Conservation (phyloP, 2,888 invertebrate genomes). For the Pachycephus smyrnensis region DNA sequence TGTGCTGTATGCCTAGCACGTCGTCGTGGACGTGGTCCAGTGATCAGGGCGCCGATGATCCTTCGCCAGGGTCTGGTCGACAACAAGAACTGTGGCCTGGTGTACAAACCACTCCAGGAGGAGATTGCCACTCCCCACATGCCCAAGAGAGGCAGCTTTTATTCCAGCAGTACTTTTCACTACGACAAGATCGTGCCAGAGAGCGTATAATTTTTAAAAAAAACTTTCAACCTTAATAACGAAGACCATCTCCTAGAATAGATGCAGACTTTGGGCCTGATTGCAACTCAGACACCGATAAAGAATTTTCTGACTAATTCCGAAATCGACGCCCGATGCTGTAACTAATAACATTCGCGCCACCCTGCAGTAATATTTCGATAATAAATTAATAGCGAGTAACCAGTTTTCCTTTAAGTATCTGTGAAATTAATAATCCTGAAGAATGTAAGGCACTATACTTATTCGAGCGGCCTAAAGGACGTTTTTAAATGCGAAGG, state of each 20-base stretch:
- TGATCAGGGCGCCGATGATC: constrained; percentile 62
- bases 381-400: not conserved
- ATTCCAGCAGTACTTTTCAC: constrained; percentile 75
- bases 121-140: constrained; percentile 78
- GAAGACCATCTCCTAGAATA: not conserved
- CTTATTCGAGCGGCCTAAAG: not conserved
- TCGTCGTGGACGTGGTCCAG: constrained; percentile 56
- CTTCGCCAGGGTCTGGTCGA: constrained; percentile 60
- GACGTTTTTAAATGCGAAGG: too few relatives aligned
- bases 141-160: constrained; percentile 71
- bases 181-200: constrained; percentile 75
- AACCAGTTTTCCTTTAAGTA: not conserved
- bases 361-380: too few relatives aligned
- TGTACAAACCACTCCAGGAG: constrained; percentile 84
- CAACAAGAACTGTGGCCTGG: constrained; percentile 80
- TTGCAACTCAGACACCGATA: not conserved
- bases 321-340: not conserved
- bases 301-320: not conserved
- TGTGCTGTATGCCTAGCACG: constrained; percentile 51
- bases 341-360: not conserved
- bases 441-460: not conserved
- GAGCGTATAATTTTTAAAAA: constrained; percentile 51
- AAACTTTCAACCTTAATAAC: not conserved
- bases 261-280: not conserved
- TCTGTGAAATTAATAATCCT: not conserved